These are phyloP conservation scores for Netelia inedita DNA, from an alignment of 2,888 invertebrate genomes.

Conservation along the genomic window DNA sequence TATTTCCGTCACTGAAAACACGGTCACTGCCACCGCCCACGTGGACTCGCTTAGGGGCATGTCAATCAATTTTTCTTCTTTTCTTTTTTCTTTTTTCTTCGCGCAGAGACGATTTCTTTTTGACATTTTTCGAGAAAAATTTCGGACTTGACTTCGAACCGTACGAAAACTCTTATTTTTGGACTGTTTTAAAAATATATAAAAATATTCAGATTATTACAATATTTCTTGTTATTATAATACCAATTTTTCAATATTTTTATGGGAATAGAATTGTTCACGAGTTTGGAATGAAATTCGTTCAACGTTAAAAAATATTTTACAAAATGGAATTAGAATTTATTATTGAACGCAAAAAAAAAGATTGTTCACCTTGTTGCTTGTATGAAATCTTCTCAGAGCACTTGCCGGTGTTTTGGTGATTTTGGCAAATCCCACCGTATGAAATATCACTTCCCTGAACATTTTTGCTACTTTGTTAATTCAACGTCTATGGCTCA, in stretches of 20 bases:
- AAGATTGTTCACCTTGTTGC: slow-evolving; percentile 73
- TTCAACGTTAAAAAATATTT: not conserved
- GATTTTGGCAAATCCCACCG: slow-evolving; percentile 74
- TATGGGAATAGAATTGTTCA: too few species aligned
- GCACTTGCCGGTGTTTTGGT: slow-evolving; percentile 72
- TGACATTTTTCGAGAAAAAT: not conserved
- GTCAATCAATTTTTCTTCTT: slow-evolving; percentile 45
- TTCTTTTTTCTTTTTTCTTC: not conserved
- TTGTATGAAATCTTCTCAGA: slow-evolving; percentile 76
- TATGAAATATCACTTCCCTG: slow-evolving; percentile 67
- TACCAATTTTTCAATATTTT: too few species aligned
- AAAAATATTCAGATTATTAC: too few species aligned
- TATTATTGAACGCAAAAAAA: not conserved
- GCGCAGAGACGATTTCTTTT: not conserved
- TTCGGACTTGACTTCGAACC: not conserved
- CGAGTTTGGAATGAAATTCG: not conserved
- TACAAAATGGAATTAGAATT: not conserved
- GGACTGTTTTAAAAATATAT: too few species aligned
- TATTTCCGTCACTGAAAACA: slow-evolving; percentile 74
- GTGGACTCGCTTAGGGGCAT: slow-evolving; percentile 67
- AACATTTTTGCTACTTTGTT: slow-evolving; percentile 66
- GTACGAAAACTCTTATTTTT: not conserved
- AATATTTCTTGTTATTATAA: too few species aligned
- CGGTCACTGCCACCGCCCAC: slow-evolving; percentile 77
- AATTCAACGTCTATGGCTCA: not conserved